A percentile compares a stretch with the other conserved stretches of the same genome.
Conservation (phyloP, 2,888 invertebrate species). For the Poecilus cupreus region DNA sequence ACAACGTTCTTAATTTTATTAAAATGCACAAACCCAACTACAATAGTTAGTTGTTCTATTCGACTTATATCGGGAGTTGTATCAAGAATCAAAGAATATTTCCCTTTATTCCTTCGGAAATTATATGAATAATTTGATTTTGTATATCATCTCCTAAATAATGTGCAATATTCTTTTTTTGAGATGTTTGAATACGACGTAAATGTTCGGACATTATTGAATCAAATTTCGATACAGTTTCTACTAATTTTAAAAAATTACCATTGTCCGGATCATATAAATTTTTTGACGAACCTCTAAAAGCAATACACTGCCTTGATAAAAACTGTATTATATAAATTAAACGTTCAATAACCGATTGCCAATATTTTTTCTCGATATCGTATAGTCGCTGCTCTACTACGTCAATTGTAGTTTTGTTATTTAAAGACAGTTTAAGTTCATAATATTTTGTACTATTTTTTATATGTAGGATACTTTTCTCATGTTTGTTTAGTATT, state of each 20-base stretch:
- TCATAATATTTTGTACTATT: slow-evolving; percentile 56
- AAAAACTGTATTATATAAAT: slow-evolving; percentile 60
- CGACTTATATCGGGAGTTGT: not conserved
- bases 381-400: slow-evolving; percentile 40
- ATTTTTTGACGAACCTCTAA: slow-evolving; percentile 58
- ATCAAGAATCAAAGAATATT: slow-evolving; percentile 33
- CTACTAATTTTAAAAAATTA: slow-evolving; percentile 61
- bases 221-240: slow-evolving; percentile 59
- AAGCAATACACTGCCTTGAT: slow-evolving; percentile 61
- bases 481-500: slow-evolving; percentile 60
- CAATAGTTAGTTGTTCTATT: not conserved
- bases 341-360: not conserved
- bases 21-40: not conserved
- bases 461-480: slow-evolving; percentile 57
- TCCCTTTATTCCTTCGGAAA: slow-evolving; percentile 51
- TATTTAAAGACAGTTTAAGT: slow-evolving; percentile 54
- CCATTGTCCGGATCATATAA: slow-evolving; percentile 59
- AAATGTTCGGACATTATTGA: slow-evolving; percentile 20
- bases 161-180: slow-evolving; percentile 27
- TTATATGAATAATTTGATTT: slow-evolving; percentile 60
- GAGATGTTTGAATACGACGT: slow-evolving; percentile 28
- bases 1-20: slow-evolving; percentile 54
- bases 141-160: slow-evolving; percentile 60
- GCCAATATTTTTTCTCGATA: slow-evolving; percentile 57
- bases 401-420: slow-evolving; percentile 58